These are phyloP conservation scores for Thereva nobilitata DNA, from an alignment of 2,888 invertebrate genomes.

Conservation along the genomic window DNA sequence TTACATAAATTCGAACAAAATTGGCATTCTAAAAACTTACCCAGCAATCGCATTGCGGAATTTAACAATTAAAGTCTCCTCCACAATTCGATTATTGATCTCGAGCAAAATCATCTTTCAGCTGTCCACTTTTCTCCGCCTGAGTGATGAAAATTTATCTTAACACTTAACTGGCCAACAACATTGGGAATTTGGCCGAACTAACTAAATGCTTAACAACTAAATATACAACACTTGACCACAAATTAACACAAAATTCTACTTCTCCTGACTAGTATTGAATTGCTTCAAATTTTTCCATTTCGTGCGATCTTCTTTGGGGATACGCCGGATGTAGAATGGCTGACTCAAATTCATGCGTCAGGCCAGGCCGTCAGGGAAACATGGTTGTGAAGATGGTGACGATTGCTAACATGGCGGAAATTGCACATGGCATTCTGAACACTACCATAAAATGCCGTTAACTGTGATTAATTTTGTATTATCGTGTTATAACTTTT, in stretches of 20 bases:
- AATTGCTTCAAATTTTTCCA: constrained; percentile 8
- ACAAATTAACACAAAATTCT: constrained; percentile 4
- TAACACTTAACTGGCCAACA: constrained; percentile 9
- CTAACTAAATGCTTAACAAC: constrained; percentile 3
- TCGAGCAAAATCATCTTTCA: constrained; percentile 89
- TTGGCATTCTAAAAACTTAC: constrained; percentile 61
- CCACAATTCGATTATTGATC: constrained; percentile 98
- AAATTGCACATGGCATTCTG: too few species aligned
- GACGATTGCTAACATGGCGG: neutral
- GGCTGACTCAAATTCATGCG: constrained; percentile 27
- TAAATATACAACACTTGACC: constrained; percentile 16
- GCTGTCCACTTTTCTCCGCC: constrained; percentile 16
- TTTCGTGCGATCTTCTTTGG: constrained; percentile 16
- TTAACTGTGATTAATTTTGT: too few species aligned
- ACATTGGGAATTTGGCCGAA: neutral
- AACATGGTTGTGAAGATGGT: constrained; percentile 4
- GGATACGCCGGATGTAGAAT: constrained; percentile 29
- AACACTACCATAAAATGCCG: too few species aligned
- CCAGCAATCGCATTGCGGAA: constrained; percentile 95
- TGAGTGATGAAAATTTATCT: constrained; percentile 13
- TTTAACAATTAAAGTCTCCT: constrained; percentile 94
- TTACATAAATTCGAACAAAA: neutral
- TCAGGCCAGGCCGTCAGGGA: neutral
- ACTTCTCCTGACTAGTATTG: constrained; percentile 24
- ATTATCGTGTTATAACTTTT: too few species aligned